phyloP scores from a whole-genome alignment of 2,888 invertebrate genomes.

The Pharmacophagus antenor region DNA sequence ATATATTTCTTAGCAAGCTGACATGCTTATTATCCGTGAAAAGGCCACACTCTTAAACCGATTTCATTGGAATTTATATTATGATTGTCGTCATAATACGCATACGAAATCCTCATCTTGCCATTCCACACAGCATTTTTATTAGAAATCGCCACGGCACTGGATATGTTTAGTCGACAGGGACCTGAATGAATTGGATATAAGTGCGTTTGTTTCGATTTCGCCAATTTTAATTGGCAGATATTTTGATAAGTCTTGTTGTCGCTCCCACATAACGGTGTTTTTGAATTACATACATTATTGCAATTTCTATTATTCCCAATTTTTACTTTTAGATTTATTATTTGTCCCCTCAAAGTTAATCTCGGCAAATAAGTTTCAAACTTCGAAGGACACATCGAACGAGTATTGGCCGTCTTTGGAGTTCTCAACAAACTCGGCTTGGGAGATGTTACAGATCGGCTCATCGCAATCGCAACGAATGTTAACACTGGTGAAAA shows the following conservation, averaged over 20 bases:
- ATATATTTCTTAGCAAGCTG: neutral
- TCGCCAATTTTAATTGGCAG: slow-evolving; percentile 11
- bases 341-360: slow-evolving; percentile 30
- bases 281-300: neutral
- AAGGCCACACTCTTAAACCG: neutral
- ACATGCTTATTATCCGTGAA: slow-evolving; percentile 3
- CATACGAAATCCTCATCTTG: slow-evolving; percentile 6
- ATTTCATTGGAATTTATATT: slow-evolving; percentile 1
- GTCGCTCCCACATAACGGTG: slow-evolving; percentile 14
- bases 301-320: slow-evolving; percentile 1
- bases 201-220: slow-evolving; percentile 6
- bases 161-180: neutral
- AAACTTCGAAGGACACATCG: slow-evolving; percentile 38
- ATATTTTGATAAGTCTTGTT: slow-evolving; percentile 24
- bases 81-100: slow-evolving; percentile 9
- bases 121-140: neutral
- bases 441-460: neutral
- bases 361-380: slow-evolving; percentile 33
- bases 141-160: neutral
- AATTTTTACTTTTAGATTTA: slow-evolving; percentile 22
- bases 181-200: slow-evolving; percentile 3
- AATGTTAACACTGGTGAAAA: neutral
- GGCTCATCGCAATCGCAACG: neutral
- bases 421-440: neutral
- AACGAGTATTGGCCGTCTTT: slow-evolving; percentile 8